Evolutionary conservation across 92 coral and sea anemone genomes (phyloP).

Genomic region (Palythoa caribaeorum): DNA sequence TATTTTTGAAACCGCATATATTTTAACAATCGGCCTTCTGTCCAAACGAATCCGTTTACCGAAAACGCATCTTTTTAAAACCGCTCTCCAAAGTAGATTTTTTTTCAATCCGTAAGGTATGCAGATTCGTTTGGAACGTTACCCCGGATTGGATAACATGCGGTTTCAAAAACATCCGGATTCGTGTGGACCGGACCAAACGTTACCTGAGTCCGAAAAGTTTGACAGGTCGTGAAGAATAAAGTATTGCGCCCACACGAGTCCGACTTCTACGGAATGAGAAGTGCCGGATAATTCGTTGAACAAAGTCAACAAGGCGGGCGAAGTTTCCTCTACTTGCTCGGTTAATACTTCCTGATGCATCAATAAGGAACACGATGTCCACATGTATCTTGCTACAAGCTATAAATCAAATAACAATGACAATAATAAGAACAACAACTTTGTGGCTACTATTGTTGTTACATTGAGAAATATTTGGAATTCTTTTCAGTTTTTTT

Average conservation of each 20-base stretch:
- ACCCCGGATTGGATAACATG: not conserved
- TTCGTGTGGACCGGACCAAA: not conserved
- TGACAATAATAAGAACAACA: not conserved
- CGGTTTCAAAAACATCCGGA: not conserved
- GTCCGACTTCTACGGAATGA: constrained; percentile 66
- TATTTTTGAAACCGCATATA: no score
- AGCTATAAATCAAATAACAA: not conserved
- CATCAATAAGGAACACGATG: constrained; percentile 20
- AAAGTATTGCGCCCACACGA: constrained; percentile 76
- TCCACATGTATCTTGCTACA: constrained; percentile 32
- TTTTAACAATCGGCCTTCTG: no score
- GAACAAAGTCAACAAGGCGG: constrained; percentile 57
- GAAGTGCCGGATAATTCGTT: constrained; percentile 69
- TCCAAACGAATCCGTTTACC: no score
- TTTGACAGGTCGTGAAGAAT: constrained; percentile 50
- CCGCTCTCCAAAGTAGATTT: no score
- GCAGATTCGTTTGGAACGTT: not conserved
- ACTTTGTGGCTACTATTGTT: no score
- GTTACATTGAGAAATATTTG: no score
- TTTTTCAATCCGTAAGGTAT: no score
- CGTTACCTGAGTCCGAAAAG: constrained; percentile 50
- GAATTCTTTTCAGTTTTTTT: no score
- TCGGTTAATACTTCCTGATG: constrained; percentile 17
- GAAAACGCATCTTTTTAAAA: no score
- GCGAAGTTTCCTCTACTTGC: constrained; percentile 26